Base-by-base conservation (phyloP, 1,140 invertebrate genomes). In the Pararge aegeria region DNA sequence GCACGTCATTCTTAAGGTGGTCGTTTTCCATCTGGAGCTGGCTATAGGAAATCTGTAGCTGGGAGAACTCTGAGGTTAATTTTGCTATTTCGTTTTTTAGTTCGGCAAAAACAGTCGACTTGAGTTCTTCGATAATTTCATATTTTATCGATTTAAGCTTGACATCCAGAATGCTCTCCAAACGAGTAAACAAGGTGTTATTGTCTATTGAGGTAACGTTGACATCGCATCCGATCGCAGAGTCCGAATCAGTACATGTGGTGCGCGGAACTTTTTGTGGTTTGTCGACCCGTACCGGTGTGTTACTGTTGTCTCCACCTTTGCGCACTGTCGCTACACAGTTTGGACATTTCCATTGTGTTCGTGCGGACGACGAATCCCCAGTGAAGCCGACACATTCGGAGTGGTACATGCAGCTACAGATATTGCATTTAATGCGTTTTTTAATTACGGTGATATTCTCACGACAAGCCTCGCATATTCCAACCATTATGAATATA, bases 91-190 rank as follows among this genome's bases (percentile, higher is more conserved):
- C 38, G 38, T 42, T 42, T 42, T 42, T 42, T 16, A 42, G 10
- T 42, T 42, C 38, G 3, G 38, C 5, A 10, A 42, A 42, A 10
- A 42, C 10, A 42, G 16, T 37, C 4, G 16, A 4, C 10, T 42
- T 42, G 2, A 42, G 10, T 15, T 42, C 38, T 18, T 56, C 48
- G 7, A 62, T 12, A 6, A 62, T 55, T 24, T 63, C 48, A 27
- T 27, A n/a, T 46, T 63, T 54, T n/a, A 57, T 37, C 5, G 19
- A 2, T 44, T 55, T 58, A 4, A 64, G 44, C 15, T 64, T 64
- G 6, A 24, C 18, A 1, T 59, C 55, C 5, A 64, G 19, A 1
- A 64, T 21, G 29, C 24, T 18, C 37, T 64, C 52, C 12, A 64
- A 51, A 2, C 13, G 55, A 16, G 9, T 13, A 9, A 57, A 46